Conservation (phyloP, 2,113 vertebrate species). For the Trematocara nigrifrons region DNA sequence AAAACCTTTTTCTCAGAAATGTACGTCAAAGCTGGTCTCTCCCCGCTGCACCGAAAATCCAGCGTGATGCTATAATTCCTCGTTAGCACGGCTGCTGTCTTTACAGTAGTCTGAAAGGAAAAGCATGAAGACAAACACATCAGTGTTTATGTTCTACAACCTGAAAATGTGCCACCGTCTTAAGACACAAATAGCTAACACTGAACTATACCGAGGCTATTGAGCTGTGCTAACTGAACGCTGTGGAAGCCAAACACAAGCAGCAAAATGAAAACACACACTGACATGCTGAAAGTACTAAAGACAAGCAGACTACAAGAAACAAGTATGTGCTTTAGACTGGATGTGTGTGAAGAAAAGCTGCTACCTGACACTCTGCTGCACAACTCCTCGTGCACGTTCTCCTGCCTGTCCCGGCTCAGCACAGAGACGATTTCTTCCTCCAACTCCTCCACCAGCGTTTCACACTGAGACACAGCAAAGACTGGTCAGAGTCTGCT, state of each 20-base stretch:
- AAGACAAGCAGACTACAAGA: neutral
- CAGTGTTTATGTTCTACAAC: neutral
- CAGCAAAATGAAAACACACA: neutral
- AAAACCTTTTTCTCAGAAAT: neutral
- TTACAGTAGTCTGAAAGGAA: constrained; percentile 61
- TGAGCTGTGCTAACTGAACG: neutral
- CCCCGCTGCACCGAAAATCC: neutral
- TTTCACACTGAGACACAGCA: constrained; percentile 75
- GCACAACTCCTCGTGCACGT: constrained; percentile 82
- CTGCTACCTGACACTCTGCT: constrained; percentile 82
- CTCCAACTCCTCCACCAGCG: constrained; percentile 81
- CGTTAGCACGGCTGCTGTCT: neutral
- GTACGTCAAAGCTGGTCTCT: neutral
- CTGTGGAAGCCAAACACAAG: neutral
- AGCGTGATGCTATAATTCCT: constrained; percentile 49
- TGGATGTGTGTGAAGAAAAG: neutral
- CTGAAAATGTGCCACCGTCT: neutral
- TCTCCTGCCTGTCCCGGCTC: constrained; percentile 62
- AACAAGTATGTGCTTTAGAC: neutral
- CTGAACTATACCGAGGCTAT: neutral
- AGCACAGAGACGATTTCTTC: constrained; percentile 83
- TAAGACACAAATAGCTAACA: neutral
- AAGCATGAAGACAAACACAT: neutral
- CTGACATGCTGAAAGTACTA: neutral
- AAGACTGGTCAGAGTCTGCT: no score